Conservation (phyloP, 2,113 vertebrate genomes). For the Euleptes europaea region DNA sequence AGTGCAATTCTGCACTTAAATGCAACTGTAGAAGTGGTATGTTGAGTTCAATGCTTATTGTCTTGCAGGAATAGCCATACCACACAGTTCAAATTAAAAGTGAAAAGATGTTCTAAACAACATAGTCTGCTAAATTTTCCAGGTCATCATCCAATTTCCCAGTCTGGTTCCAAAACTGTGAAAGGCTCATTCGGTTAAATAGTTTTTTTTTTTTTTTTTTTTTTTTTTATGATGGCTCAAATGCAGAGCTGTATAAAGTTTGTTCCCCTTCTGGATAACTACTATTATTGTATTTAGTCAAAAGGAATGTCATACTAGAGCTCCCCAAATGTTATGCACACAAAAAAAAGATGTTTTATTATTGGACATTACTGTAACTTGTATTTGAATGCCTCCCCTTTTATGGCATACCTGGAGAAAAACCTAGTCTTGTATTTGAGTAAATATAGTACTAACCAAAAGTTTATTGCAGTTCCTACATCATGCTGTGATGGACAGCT, state of each 20-base stretch:
- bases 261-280: neutral
- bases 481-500: too few relatives aligned
- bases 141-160: neutral
- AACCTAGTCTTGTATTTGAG: too few relatives aligned
- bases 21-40: neutral
- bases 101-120: neutral
- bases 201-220: neutral
- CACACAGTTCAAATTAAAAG: neutral
- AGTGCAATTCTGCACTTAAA: slow-evolving; percentile 24
- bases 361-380: too few relatives aligned
- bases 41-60: neutral
- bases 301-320: too few relatives aligned
- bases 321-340: too few relatives aligned
- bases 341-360: too few relatives aligned
- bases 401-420: too few relatives aligned
- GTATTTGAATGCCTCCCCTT: too few relatives aligned
- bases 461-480: too few relatives aligned
- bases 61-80: neutral
- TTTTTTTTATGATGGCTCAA: neutral
- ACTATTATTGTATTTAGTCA: neutral
- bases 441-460: too few relatives aligned
- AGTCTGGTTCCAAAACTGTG: neutral
- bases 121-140: neutral
- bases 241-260: neutral
- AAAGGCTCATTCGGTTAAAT: neutral